Percentiles rank a stretch among this genome's conserved stretches.
Evolutionary conservation across 2,888 invertebrate species (phyloP).

Genomic region (Labia minor): DNA sequence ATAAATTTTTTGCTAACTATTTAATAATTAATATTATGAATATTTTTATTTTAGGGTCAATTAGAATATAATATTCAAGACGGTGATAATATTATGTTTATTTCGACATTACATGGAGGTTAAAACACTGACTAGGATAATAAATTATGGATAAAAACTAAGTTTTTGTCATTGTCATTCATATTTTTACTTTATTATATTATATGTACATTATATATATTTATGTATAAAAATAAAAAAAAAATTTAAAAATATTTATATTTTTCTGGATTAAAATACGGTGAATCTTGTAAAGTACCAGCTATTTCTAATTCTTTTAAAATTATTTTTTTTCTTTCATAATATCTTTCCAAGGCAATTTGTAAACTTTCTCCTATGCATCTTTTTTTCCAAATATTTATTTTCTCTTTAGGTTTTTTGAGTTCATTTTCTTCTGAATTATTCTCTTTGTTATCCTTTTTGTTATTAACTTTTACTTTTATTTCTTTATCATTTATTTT

Average conservation of each 20-base stretch:
- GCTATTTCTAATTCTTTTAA: neutral
- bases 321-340: conserved; percentile 51
- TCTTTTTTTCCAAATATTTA: conserved; percentile 72
- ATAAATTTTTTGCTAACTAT: conserved; percentile 23
- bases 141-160: too few relatives aligned
- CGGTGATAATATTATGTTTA: conserved; percentile 64
- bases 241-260: neutral
- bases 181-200: neutral
- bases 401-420: conserved; percentile 38
- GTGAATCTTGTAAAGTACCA: neutral
- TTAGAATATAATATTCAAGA: conserved; percentile 56
- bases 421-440: conserved; percentile 22
- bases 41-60: conserved; percentile 49
- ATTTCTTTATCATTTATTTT: conserved; percentile 16
- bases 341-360: conserved; percentile 63
- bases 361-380: conserved; percentile 69
- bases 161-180: conserved; percentile 20
- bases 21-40: conserved; percentile 18
- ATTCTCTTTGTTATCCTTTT: conserved; percentile 21
- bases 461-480: conserved; percentile 17
- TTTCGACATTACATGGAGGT: conserved; percentile 76
- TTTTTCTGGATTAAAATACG: neutral
- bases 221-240: neutral
- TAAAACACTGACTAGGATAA: too few relatives aligned
- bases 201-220: conserved; percentile 15